Base-by-base conservation (phyloP, 37 sponge, comb jelly and placozoan species). In the Chondrilla cf. caribensis region DNA sequence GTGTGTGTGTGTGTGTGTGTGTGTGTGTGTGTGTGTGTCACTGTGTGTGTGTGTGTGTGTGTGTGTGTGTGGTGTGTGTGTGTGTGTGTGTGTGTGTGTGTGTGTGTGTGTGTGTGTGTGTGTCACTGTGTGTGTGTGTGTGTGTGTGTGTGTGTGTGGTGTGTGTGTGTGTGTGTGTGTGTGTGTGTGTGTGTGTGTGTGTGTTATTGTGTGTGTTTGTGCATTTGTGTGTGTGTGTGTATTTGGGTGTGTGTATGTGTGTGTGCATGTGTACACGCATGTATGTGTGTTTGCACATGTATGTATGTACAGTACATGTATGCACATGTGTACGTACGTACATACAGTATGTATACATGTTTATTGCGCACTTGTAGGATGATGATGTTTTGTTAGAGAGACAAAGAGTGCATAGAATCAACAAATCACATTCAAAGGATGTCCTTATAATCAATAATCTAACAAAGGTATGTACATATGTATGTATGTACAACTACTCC, bases 121-220 rank as follows among this genome's bases (percentile, higher is more conserved):
- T 72, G 40, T 72, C 9, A 26, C 9, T 44, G 54, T 58, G 37
- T 33, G 38, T 58, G 22, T 15, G 80, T 58, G 80, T 44, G 47
- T 79, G 75, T 72, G 44, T 72, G 15, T 38, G 44, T 42, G 75
- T 72, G 40, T 72, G 15, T 62, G 51, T 32, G n/a, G 38, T 33
- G 66, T 77, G 65, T 44, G 66, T 84, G 65, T 25, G 29, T 76
- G 43, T 24, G 43, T 38, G 33, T 22, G 64, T 60, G 64, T 60
- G 64, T 60, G 64, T 60, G 64, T 60, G 64, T 60, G 37, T 79
- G 37, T 79, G 59, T 79, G 15, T 79, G 64, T 60, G 22, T 60
- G 64, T 60, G 64, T 60, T 9, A 21, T 7, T 60, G 64, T 60
- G 64, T 60, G 64, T 60, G 64, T 60, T 9, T 60, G 64, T 60